Evolutionary conservation across 2,797 vertebrate species (phyloP).

Genomic region (Leuciscus waleckii): DNA sequence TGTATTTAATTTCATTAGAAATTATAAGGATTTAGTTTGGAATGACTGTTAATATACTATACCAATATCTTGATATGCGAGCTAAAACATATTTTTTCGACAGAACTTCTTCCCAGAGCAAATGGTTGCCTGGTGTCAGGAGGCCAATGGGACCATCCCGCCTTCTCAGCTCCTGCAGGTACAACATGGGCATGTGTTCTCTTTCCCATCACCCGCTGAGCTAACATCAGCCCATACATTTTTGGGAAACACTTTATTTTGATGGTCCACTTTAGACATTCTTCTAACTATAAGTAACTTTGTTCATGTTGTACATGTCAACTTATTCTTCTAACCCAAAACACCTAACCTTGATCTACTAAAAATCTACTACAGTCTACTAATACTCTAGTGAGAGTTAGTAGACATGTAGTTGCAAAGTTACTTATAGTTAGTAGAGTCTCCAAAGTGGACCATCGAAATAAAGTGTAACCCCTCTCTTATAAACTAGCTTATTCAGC

Average conservation of each 20-base stretch:
- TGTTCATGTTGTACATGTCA: too few relatives aligned
- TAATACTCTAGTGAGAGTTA: too few relatives aligned
- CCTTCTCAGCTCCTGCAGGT: constrained; percentile 96
- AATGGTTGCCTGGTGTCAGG: constrained; percentile 98
- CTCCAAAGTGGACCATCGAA: too few relatives aligned
- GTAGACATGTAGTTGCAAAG: too few relatives aligned
- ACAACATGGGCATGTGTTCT: constrained; percentile 30
- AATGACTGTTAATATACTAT: not conserved
- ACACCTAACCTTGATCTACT: too few relatives aligned
- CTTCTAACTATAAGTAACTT: too few relatives aligned
- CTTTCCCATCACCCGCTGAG: not conserved
- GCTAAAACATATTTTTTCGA: constrained; percentile 26
- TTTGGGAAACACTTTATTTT: not conserved
- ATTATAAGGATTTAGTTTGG: not conserved
- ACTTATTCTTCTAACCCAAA: too few relatives aligned
- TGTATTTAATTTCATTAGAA: not conserved
- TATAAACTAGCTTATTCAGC: not conserved
- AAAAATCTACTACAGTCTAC: too few relatives aligned
- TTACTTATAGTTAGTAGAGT: too few relatives aligned
- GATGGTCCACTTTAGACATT: too few relatives aligned
- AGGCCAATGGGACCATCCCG: constrained; percentile 90
- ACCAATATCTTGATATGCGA: not conserved
- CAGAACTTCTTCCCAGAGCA: constrained; percentile 99
- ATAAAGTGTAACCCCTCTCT: not conserved
- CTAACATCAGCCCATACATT: not conserved